phyloP scores from a whole-genome alignment of 1,140 invertebrate species.

The Musca domestica region DNA sequence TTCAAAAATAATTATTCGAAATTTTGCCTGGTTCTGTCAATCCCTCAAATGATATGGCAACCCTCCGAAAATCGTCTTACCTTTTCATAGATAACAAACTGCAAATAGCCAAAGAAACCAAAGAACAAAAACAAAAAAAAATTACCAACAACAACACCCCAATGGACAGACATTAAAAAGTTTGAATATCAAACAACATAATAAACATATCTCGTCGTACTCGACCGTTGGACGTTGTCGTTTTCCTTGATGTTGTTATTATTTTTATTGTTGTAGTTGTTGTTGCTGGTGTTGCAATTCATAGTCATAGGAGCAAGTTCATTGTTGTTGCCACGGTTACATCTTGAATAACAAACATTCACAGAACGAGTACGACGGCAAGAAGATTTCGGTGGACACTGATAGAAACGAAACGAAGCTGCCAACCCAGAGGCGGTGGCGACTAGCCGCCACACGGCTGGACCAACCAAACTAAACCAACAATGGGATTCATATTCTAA shows the following conservation, averaged over 20 bases:
- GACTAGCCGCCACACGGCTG: neutral
- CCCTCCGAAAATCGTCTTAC: no score
- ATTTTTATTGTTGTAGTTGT: no score
- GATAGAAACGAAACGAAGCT: no score
- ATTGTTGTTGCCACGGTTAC: conserved; percentile 4
- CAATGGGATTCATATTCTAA: conserved; percentile 14
- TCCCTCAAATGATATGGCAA: no score
- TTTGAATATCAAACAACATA: conserved; percentile 22
- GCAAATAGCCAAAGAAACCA: neutral
- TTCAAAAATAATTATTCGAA: no score
- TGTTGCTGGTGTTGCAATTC: no score
- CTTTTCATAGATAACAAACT: no score
- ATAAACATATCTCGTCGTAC: conserved; percentile 20
- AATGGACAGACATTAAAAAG: conserved; percentile 1
- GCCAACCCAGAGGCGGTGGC: no score
- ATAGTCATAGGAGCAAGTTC: neutral
- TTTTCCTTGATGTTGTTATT: no score
- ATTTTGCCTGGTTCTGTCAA: no score
- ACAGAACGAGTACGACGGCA: neutral
- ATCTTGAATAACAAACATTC: conserved; percentile 4
- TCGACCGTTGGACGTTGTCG: no score
- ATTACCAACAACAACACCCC: neutral
- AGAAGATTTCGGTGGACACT: neutral
- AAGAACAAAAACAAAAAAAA: neutral
- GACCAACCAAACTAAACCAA: neutral